phyloP scores from a whole-genome alignment of 2,113 vertebrate genomes.

The Isichthys henryi region DNA sequence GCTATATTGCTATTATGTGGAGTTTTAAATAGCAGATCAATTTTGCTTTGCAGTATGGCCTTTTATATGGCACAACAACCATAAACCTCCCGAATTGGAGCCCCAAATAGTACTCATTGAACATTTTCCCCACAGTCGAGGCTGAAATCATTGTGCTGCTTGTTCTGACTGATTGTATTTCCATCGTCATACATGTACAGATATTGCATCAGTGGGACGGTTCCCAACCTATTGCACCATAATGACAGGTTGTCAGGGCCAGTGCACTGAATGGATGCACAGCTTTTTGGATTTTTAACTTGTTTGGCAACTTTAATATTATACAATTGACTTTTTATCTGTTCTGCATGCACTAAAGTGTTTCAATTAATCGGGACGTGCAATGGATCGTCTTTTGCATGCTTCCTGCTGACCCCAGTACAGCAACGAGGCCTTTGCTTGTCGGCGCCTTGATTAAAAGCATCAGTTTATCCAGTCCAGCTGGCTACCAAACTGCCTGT shows the following conservation, averaged over 20 bases:
- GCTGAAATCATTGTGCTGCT: background rate
- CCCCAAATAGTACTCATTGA: background rate
- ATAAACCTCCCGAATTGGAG: background rate
- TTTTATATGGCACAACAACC: background rate
- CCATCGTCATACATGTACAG: background rate
- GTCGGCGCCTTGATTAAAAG: background rate
- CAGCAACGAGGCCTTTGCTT: background rate
- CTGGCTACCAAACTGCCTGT: background rate
- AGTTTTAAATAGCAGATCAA: constrained; percentile 31
- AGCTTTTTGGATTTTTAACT: background rate
- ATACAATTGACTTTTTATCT: background rate
- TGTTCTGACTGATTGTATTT: background rate
- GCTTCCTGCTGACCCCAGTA: background rate
- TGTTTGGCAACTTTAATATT: background rate
- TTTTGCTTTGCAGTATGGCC: constrained; percentile 16
- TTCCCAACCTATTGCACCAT: background rate
- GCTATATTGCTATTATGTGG: constrained; percentile 19
- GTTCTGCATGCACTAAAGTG: background rate
- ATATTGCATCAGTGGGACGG: background rate
- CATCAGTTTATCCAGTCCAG: background rate
- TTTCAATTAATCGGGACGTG: background rate
- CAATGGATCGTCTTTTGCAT: background rate
- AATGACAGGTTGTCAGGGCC: background rate
- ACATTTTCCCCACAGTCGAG: background rate
- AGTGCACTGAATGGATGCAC: background rate